Evolutionary conservation across 1,140 invertebrate genomes (phyloP).

Genomic region (Neodiprion virginianus): DNA sequence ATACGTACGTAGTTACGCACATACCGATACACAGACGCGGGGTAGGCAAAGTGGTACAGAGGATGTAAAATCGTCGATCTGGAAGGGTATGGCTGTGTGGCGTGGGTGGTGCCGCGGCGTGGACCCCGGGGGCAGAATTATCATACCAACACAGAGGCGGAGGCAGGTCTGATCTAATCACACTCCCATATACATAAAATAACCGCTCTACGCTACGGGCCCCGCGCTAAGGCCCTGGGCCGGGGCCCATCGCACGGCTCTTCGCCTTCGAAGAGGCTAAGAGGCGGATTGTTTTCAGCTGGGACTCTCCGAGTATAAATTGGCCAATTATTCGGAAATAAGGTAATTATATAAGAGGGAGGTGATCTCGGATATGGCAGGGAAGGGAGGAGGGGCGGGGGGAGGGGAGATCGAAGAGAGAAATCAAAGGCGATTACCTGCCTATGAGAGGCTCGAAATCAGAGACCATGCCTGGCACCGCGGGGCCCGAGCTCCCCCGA

Average conservation of each 20-base stretch:
- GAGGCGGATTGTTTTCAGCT: constrained; percentile 61
- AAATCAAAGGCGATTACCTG: constrained; percentile 63
- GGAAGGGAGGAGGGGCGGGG: not conserved
- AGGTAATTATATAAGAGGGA: constrained; percentile 63
- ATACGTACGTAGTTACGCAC: constrained; percentile 20
- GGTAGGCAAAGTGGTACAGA: too few species aligned
- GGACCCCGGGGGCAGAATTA: constrained; percentile 60
- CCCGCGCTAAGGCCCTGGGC: not conserved
- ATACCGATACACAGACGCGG: not conserved
- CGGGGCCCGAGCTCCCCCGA: too few species aligned
- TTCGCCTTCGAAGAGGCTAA: constrained; percentile 31
- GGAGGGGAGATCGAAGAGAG: constrained; percentile 56
- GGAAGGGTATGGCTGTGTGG: constrained; percentile 45
- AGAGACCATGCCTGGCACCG: constrained; percentile 6
- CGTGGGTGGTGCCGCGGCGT: constrained; percentile 58
- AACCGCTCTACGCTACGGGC: constrained; percentile 56
- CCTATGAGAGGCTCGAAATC: constrained; percentile 41
- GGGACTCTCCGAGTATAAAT: constrained; percentile 61
- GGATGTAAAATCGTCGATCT: not conserved
- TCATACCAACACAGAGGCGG: constrained; percentile 54
- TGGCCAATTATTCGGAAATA: constrained; percentile 64
- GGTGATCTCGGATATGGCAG: constrained; percentile 33
- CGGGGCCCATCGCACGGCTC: not conserved
- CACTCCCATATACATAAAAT: constrained; percentile 63
- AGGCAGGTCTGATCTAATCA: constrained; percentile 57